A percentile compares a stretch with the other conserved stretches of the same genome.
These are phyloP conservation scores for Falco punctatus DNA, from an alignment of 2,113 vertebrate genomes.

Conservation along the genomic window DNA sequence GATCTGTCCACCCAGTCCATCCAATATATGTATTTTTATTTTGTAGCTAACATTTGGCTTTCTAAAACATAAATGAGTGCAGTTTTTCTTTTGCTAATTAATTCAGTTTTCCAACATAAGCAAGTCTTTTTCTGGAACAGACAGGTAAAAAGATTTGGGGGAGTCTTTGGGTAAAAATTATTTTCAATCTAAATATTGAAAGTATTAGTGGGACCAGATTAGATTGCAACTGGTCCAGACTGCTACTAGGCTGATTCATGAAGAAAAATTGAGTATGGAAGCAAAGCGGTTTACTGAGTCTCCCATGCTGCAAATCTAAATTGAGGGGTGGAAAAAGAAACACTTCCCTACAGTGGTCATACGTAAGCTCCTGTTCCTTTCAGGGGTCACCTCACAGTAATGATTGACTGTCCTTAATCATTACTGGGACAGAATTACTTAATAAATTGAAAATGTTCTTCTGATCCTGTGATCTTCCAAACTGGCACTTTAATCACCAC, in stretches of 20 bases:
- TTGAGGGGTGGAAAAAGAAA: not conserved
- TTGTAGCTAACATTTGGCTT: not conserved
- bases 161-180: not conserved
- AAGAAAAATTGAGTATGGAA: not conserved
- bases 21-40: not conserved
- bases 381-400: not conserved
- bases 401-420: not conserved
- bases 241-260: not conserved
- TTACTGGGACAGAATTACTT: not conserved
- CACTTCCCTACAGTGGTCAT: not conserved
- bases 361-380: not conserved
- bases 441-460: not conserved
- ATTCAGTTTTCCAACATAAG: not conserved
- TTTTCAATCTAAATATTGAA: not conserved
- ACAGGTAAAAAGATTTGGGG: not conserved
- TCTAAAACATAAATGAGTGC: not conserved
- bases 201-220: not conserved
- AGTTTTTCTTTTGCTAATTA: not conserved
- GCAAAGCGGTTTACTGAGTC: not conserved
- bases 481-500: not conserved
- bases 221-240: not conserved
- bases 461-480: not conserved
- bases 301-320: not conserved
- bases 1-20: not conserved
- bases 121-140: not conserved